phyloP scores from a whole-genome alignment of 2,113 vertebrate species.

The Ibidorhyncha struthersii region DNA sequence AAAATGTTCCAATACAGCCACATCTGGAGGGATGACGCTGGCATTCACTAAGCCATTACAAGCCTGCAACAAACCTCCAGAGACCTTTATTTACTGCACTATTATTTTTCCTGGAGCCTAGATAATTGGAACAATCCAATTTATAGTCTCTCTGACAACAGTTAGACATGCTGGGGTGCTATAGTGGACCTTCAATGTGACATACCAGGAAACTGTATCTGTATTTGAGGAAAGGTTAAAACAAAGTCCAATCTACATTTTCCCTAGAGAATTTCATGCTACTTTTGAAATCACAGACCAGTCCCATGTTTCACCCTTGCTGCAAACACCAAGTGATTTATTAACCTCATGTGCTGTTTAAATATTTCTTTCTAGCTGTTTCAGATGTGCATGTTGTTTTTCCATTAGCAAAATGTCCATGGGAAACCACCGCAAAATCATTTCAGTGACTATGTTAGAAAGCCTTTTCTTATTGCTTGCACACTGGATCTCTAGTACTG shows the following conservation, averaged over 20 bases:
- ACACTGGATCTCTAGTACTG: background rate
- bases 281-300: background rate
- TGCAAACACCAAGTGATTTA: slow-evolving; percentile 6
- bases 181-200: background rate
- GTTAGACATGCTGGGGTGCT: background rate
- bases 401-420: background rate
- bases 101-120: background rate
- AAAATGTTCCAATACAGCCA: background rate
- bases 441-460: background rate
- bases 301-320: slow-evolving; percentile 4
- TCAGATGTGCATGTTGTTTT: background rate
- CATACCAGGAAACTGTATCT: background rate
- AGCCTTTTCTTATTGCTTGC: background rate
- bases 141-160: slow-evolving; percentile 32
- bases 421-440: background rate
- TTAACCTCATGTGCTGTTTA: background rate
- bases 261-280: background rate
- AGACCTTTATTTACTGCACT: slow-evolving; percentile 9
- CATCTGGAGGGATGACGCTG: background rate
- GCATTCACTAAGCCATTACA: background rate
- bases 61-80: background rate
- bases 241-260: background rate
- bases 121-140: slow-evolving; percentile 47
- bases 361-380: slow-evolving; percentile 13
- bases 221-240: slow-evolving; percentile 19